Conservation (phyloP, 2,797 vertebrate species). For the Tarsius wallacei region DNA sequence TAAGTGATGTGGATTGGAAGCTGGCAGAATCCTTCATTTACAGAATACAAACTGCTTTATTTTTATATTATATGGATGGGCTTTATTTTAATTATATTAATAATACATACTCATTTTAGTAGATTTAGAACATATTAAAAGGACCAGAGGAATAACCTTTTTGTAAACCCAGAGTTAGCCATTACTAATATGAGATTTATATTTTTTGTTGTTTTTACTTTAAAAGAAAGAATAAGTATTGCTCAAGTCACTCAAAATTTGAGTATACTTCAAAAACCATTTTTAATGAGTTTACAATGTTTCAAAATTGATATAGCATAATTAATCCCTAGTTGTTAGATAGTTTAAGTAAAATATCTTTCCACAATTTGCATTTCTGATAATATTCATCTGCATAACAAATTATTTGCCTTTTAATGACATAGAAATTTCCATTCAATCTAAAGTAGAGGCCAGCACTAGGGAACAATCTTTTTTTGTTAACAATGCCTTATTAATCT, state of each 20-base stretch:
- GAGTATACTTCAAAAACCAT: background rate
- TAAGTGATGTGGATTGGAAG: background rate
- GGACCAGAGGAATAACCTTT: background rate
- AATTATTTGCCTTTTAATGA: background rate
- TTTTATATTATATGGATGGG: background rate
- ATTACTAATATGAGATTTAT: background rate
- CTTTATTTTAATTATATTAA: background rate
- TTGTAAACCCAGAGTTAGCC: background rate
- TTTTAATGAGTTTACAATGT: slow-evolving; percentile 18
- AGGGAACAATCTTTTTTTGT: background rate
- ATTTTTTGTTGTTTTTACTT: background rate
- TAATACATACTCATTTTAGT: background rate
- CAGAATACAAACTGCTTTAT: background rate
- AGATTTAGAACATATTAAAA: background rate
- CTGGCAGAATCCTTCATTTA: background rate
- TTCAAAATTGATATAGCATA: background rate
- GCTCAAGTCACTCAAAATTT: background rate
- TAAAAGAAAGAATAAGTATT: slow-evolving; percentile 5
- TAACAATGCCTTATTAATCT: background rate
- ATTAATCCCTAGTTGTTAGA: background rate
- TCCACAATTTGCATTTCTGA: slow-evolving; percentile 21
- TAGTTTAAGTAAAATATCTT: background rate
- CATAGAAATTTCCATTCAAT: background rate
- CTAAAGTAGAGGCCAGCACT: background rate
- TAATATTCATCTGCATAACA: background rate